Conservation (phyloP, 2,888 invertebrate genomes). For the Lycophotia porphyrea region DNA sequence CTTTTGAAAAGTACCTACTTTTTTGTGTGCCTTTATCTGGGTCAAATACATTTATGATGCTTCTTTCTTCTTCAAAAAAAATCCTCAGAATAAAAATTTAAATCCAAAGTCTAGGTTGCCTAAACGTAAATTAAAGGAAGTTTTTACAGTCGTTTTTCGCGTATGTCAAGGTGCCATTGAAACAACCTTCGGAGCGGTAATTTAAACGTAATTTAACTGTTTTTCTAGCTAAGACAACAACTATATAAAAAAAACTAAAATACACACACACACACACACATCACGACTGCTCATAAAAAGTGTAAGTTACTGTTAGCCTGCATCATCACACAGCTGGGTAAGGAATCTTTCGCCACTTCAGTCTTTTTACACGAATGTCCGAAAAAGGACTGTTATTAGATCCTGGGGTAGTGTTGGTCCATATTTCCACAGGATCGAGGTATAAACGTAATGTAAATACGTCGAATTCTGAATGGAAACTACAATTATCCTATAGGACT, state of each 20-base stretch:
- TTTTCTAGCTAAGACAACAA: constrained; percentile 17
- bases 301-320: background rate
- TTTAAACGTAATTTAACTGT: constrained; percentile 44
- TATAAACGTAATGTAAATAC: no score
- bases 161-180: constrained; percentile 23
- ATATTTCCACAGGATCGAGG: background rate
- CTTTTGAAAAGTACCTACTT: background rate
- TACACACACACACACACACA: constrained; percentile 3
- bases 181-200: constrained; percentile 33
- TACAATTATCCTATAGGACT: no score
- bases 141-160: constrained; percentile 13
- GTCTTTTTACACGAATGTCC: no score
- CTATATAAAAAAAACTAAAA: background rate
- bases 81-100: background rate
- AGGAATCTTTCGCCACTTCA: background rate
- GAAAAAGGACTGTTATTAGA: no score
- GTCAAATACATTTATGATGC: background rate
- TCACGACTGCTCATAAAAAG: constrained; percentile 4
- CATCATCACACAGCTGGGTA: background rate
- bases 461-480: no score
- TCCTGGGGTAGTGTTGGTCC: background rate
- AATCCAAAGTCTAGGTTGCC: background rate
- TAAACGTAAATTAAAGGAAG: background rate
- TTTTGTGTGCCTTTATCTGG: background rate
- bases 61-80: background rate